These are phyloP conservation scores for Nannoperca obscura DNA, from an alignment of 2,797 vertebrate species.

Conservation along the genomic window DNA sequence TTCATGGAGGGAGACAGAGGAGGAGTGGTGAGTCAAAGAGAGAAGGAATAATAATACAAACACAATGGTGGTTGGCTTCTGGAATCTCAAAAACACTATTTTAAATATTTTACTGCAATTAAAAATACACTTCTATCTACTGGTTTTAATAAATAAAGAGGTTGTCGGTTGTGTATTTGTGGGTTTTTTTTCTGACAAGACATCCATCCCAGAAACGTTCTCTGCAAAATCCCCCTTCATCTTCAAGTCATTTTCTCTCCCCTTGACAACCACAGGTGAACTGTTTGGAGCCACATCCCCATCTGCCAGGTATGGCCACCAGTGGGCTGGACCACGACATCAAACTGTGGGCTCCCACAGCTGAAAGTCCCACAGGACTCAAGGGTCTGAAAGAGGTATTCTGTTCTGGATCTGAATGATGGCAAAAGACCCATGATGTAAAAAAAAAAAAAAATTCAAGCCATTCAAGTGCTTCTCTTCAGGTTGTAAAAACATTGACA, in stretches of 20 bases:
- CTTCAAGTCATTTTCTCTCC: not conserved
- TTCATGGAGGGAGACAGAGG: conserved; percentile 97
- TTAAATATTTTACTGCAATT: not conserved
- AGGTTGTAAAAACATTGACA: not conserved
- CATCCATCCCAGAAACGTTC: not conserved
- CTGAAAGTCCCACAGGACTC: conserved; percentile 90
- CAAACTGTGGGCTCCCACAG: conserved; percentile 96
- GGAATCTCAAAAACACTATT: not conserved
- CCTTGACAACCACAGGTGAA: conserved; percentile 86
- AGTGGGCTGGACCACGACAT: conserved; percentile 97
- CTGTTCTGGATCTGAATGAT: not conserved
- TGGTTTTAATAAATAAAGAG: not conserved
- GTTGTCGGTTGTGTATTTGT: not conserved
- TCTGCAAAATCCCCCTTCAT: not conserved
- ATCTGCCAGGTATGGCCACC: conserved; percentile 94
- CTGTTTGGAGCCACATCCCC: conserved; percentile 95
- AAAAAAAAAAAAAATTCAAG: no score
- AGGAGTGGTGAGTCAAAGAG: conserved; percentile 91
- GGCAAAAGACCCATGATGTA: not conserved
- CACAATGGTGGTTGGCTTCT: not conserved
- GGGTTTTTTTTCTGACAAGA: not conserved
- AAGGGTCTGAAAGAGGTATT: conserved; percentile 92
- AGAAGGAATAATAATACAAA: no score
- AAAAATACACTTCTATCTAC: not conserved
- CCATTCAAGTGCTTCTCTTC: not conserved